Evolutionary conservation across 2,888 invertebrate genomes (phyloP).

Genomic region (Diaperis boleti): DNA sequence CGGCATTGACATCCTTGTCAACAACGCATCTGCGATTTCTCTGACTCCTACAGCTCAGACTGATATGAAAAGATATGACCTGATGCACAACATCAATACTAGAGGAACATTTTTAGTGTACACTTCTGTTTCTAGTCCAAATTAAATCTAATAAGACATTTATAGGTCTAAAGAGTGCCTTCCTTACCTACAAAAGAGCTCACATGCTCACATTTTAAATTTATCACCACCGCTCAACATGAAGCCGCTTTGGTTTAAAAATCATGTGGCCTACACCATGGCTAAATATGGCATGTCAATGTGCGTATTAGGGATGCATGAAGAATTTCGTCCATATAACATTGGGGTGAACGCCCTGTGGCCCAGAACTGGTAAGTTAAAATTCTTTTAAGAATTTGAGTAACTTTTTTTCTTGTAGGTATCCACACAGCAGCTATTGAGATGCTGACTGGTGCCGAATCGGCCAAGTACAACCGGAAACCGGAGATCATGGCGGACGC

Average conservation of each 20-base stretch:
- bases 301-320: conserved; percentile 98
- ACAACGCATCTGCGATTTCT: conserved; percentile 97
- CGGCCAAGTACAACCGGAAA: conserved; percentile 77
- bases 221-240: conserved; percentile 94
- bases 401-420: conserved; percentile 67
- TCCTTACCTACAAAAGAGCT: conserved; percentile 87
- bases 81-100: conserved; percentile 95
- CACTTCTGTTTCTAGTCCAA: conserved; percentile 64
- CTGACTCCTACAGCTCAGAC: conserved; percentile 85
- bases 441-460: conserved; percentile 81
- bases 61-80: conserved; percentile 95
- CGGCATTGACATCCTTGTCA: conserved; percentile 94
- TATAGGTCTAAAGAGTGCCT: conserved; percentile 89
- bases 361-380: conserved; percentile 88
- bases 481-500: conserved; percentile 92
- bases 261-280: conserved; percentile 97
- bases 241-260: conserved; percentile 89
- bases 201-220: conserved; percentile 94
- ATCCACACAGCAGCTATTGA: conserved; percentile 95
- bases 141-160: conserved; percentile 46
- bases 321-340: conserved; percentile 85
- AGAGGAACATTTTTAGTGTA: conserved; percentile 95
- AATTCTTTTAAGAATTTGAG: not conserved
- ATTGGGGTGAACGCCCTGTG: conserved; percentile 96
- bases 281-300: conserved; percentile 99